These are phyloP conservation scores for Penaeus vannamei DNA, from an alignment of 1,140 invertebrate species.

Conservation along the genomic window DNA sequence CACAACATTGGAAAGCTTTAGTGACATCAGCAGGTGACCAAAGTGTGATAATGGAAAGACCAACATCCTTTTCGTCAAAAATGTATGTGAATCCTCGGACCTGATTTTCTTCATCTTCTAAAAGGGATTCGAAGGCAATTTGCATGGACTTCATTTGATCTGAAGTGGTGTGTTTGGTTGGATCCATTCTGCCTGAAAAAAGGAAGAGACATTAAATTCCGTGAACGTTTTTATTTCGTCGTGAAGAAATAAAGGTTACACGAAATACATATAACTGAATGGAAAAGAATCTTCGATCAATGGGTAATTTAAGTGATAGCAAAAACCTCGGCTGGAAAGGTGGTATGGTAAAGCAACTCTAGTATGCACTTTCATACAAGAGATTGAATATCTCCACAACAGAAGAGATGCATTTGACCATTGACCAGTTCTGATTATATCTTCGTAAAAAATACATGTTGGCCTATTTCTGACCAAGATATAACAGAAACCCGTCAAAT, in stretches of 20 bases:
- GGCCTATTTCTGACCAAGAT: too few relatives aligned
- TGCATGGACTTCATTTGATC: constrained; percentile 80
- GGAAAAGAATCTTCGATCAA: too few relatives aligned
- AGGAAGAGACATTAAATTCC: constrained; percentile 48
- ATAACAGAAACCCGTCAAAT: too few relatives aligned
- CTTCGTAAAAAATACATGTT: too few relatives aligned
- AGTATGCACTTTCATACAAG: too few relatives aligned
- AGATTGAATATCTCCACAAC: too few relatives aligned
- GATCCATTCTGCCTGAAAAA: constrained; percentile 77
- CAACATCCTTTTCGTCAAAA: constrained; percentile 86
- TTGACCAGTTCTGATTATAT: too few relatives aligned
- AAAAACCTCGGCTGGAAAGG: too few relatives aligned
- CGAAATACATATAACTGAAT: not conserved
- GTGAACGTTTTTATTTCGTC: not conserved
- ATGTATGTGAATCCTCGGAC: constrained; percentile 77
- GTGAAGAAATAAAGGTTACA: constrained; percentile 74
- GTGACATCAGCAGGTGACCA: constrained; percentile 86
- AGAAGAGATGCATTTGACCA: too few relatives aligned
- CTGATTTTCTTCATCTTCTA: constrained; percentile 83
- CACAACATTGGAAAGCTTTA: constrained; percentile 78
- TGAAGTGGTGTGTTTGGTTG: constrained; percentile 78
- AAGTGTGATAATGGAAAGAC: constrained; percentile 84
- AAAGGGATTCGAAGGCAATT: constrained; percentile 81
- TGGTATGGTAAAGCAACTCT: too few relatives aligned
- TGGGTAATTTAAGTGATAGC: too few relatives aligned